Evolutionary conservation across 2,113 vertebrate genomes (phyloP), one percentile per base, ranked within the genome.

Genomic region (Ardeotis arabs): DNA sequence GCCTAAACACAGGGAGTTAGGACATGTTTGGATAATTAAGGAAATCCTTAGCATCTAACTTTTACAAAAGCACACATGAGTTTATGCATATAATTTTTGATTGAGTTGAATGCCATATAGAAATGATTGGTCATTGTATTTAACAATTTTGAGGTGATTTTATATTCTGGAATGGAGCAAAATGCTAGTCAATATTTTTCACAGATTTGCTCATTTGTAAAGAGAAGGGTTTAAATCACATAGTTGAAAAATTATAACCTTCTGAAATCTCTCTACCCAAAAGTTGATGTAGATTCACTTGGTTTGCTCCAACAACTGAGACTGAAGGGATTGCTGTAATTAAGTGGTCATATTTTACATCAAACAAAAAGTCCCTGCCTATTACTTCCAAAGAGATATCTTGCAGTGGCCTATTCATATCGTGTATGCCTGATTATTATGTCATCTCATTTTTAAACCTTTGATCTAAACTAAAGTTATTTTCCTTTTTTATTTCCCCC

Each of bases 361-460:
- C 41, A 81, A 77, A 55, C 41, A 90, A 80, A 70, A 93, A 72
- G 63, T 22, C 19, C 76, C 67, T 90, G 49, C 79, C 66, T 82
- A 6, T 90, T 83, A 55, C 52, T 93, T 94, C 60, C 35, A 79
- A 58, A 68, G 60, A 89, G 21, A 21, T 45, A 82, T 8, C 60
- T 95, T 95, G 53, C 44, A 93, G 88, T 53, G 22, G 15, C 19
- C 39, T 93, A 29, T 84, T 84, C 44, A 74, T 75, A 31, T 73
- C 70, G 45, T 50, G 35, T 76, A 39, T 56, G 7, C 14, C 20
- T 1, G 1, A 58, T 91, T 95, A 72, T 94, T 60, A 45, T 67
- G 41, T 59, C 41, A n/a, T 53, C 29, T 81, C 20, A 49, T 89
- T 96, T 94, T 96, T 86, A 95, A 96, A 41, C 35, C 44, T 89